These are phyloP conservation scores for Rhyacophila brunnea DNA, from an alignment of 1,140 invertebrate genomes.

Conservation along the genomic window DNA sequence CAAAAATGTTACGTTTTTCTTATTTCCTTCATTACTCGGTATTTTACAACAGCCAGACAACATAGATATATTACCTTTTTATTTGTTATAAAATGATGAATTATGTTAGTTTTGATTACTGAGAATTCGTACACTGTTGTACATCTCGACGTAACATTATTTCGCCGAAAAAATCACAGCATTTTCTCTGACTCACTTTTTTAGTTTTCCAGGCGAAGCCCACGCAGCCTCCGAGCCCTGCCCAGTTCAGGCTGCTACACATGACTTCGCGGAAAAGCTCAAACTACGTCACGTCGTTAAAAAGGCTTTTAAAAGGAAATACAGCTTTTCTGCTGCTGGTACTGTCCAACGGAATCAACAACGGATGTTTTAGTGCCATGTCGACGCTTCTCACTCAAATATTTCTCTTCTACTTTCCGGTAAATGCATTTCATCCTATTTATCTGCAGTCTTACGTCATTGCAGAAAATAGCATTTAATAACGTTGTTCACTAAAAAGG, in stretches of 20 bases:
- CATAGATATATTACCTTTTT: too few species aligned
- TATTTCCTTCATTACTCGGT: too few species aligned
- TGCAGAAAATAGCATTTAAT: neutral
- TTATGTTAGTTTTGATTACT: neutral
- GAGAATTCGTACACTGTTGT: too few species aligned
- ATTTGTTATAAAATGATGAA: neutral
- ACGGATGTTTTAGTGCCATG: constrained; percentile 31
- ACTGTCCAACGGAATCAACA: constrained; percentile 27
- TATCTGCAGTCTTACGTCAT: neutral
- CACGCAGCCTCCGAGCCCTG: constrained; percentile 55
- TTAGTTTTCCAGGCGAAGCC: constrained; percentile 62
- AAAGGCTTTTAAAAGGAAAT: constrained; percentile 8
- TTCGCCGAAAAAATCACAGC: neutral
- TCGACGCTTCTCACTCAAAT: constrained; percentile 27
- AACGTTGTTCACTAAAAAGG: too few species aligned
- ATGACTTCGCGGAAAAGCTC: neutral
- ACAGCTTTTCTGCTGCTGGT: constrained; percentile 18
- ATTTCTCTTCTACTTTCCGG: constrained; percentile 29
- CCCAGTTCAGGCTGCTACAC: constrained; percentile 31
- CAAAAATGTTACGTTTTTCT: too few species aligned
- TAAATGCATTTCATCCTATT: constrained; percentile 9
- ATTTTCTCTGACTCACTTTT: neutral
- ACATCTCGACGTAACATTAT: neutral
- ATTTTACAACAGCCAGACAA: too few species aligned
- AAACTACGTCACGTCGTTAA: constrained; percentile 19